phyloP scores from a whole-genome alignment of 2,113 vertebrate genomes.

The Boulengeromyrus knoepffleri region DNA sequence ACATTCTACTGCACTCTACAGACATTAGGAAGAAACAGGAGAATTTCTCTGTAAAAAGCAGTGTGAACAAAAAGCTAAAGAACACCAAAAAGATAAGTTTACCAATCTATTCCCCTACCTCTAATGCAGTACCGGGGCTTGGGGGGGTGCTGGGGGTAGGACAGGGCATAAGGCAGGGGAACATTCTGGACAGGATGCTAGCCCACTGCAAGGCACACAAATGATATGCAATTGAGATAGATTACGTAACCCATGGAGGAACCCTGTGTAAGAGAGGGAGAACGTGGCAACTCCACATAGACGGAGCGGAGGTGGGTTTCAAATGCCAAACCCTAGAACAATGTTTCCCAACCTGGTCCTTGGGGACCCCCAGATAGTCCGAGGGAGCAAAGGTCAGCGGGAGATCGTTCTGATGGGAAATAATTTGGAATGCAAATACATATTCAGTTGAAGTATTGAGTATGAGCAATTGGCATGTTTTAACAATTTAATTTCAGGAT shows the following conservation, averaged over 20 bases:
- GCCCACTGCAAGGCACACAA: not conserved
- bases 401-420: not conserved
- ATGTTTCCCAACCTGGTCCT: not conserved
- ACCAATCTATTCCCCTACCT: not conserved
- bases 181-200: not conserved
- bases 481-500: not conserved
- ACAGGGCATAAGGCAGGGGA: not conserved
- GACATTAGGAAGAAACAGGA: not conserved
- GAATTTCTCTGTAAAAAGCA: not conserved
- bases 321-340: not conserved
- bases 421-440: not conserved
- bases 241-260: not conserved
- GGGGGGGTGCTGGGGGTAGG: not conserved
- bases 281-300: not conserved
- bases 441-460: not conserved
- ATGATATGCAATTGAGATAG: not conserved
- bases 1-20: not conserved
- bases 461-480: not conserved
- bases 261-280: not conserved
- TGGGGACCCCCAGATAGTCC: not conserved
- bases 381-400: not conserved
- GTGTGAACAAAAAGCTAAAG: not conserved
- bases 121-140: not conserved
- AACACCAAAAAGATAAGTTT: not conserved
- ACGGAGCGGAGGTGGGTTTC: not conserved